Base-by-base conservation (phyloP, 1,140 invertebrate genomes). In the Scaptomyza graminum region DNA sequence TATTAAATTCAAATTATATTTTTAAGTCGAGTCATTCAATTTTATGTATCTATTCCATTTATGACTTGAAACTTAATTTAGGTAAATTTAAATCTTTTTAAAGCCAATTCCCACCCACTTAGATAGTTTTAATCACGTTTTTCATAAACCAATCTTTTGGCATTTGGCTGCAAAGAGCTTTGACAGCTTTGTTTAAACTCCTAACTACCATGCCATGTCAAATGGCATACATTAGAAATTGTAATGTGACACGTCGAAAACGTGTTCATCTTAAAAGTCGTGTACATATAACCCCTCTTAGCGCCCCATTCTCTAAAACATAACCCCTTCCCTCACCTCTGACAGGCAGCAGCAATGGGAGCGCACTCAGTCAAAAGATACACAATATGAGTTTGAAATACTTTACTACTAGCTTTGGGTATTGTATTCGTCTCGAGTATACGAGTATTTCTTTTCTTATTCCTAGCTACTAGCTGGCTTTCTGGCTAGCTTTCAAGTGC, bases 201-300 rank as follows among this genome's bases (percentile, higher is more conserved):
- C 31, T 9, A 34, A 34, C 31, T 34, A 34, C 31, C 31, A 9
- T 62, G 65, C 44, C 25, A 56, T 57, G 66, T 63, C 52, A 72
- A 72, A 72, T 72, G 69, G 31, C 69, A 59, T 44, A 52, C 71
- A 87, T 82, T 73, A 75, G 78, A 87, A 87, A 87, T 76, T 61
- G 82, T 76, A 87, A 88, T 82, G 83, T 68, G 82, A 87, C 63
- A 70, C 72, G 74, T 52, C 52, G 70, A 22, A 66, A 88, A 87
- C 83, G 82, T 87, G 82, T 87, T 87, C 82, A 82, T 78, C 83
- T 88, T 34, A 62, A 70, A 63, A 87, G 78, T 75, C 82, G 82
- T 85, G 82, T 74, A 31, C 37, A 41, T 41, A 0, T 41, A n/a
- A n/a, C 12, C 18, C 55, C n/a, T 8, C 43, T 8, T 37, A 31